A percentile compares a stretch with the other conserved stretches of the same genome.
Evolutionary conservation across 2,113 vertebrate genomes (phyloP).

Genomic region (Halichoerus grypus): DNA sequence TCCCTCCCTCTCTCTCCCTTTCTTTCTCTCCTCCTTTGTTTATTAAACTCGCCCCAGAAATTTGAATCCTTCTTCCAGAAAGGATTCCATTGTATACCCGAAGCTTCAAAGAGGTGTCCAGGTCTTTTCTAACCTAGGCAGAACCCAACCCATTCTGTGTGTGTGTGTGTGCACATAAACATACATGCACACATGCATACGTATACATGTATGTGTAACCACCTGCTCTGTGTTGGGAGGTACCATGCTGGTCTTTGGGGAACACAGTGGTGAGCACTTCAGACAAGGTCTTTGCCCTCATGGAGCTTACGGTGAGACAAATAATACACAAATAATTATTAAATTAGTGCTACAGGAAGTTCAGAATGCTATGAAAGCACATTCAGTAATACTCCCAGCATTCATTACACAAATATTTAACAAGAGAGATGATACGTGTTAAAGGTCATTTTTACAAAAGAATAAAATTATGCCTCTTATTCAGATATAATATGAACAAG

Average conservation of each 20-base stretch:
- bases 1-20: neutral
- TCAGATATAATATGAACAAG: neutral
- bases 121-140: neutral
- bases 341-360: neutral
- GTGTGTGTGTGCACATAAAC: neutral
- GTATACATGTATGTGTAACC: neutral
- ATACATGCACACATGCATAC: no score
- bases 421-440: neutral
- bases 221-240: neutral
- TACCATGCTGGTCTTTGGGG: neutral
- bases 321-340: neutral
- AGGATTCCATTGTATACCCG: neutral
- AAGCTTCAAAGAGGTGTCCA: neutral
- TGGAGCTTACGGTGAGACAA: neutral
- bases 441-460: conserved; percentile 9
- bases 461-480: conserved; percentile 7
- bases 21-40: neutral
- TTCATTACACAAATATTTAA: neutral
- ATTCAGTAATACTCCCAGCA: neutral
- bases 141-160: neutral
- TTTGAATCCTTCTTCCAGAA: neutral
- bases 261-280: neutral
- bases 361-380: neutral
- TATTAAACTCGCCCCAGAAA: neutral
- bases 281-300: neutral